Evolutionary conservation across 2,888 invertebrate genomes (phyloP), one percentile per base, ranked within the genome.

Genomic region (Brenthis hecate): DNA sequence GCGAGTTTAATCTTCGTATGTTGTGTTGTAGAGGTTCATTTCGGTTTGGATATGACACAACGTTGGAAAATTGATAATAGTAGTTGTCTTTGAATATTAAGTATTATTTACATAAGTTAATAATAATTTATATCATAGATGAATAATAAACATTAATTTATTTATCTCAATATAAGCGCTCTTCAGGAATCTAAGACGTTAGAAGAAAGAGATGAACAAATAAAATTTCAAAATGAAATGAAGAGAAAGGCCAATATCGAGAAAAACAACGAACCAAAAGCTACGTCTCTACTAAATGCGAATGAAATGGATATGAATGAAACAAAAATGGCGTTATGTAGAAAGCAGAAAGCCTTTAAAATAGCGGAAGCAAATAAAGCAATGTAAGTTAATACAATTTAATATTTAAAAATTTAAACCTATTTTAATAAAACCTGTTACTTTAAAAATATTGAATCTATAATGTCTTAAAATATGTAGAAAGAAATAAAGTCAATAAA

Each of bases 181-280:
- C 74, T 87, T 13, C 65, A 74, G 2, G 82, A 83, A 78, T 87
- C 88, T 2, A 87, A 83, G 76, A 71, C 75, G 23, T 66, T 82
- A 43, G 87, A 87, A 79, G 85, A 85, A 75, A 78, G 85, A 74
- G 80, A 87, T 5, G 72, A 72, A 0, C 88, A 88, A 80, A 77
- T 88, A 13, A 56, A 81, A 68, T 85, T 87, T 65, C 69, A 77
- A 32, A 81, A 81, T 54, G 65, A 83, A 75, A 51, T 84, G 50
- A 75, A 79, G 67, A 50, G 76, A n/a, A 72, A 79, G 74, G 69
- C 74, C 55, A 64, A 54, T n/a, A 56, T 75, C 16, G 32, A 65
- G 53, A 79, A 81, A 72, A 63, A 75, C 32, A 51, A 72, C 3
- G 75, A 75, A 54, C 57, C 69, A 5, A 23, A 73, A 32, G 69